Evolutionary conservation across 2,797 vertebrate species (phyloP), one percentile per base, ranked within the genome.

Genomic region (Glossophaga mutica): DNA sequence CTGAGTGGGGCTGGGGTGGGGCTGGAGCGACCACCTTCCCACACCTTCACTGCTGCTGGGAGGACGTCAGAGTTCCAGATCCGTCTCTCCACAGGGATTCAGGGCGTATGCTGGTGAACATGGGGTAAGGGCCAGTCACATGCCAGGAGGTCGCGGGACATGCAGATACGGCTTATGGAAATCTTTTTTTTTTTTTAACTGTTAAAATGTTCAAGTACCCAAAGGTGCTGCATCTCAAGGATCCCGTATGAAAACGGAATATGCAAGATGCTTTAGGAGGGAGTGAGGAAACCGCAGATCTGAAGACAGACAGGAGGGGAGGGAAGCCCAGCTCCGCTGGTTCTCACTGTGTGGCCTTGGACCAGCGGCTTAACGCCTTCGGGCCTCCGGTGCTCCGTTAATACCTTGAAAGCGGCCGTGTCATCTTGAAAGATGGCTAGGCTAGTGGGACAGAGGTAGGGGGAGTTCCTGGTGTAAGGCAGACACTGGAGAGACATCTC

Each of bases 201-300:
- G 44, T 70, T 94, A 92, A 71, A 84, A 70, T 59, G 76, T 90
- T 87, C 87, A 91, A 57, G 65, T 91, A 59, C 81, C 37, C 68
- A 76, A 86, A 87, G 89, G 87, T 83, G 68, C 65, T 70, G 44
- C 24, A 48, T 93, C n/a, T 84, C 65, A 89, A 83, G 68, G 50
- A 79, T 91, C 52, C 83, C 52, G 52, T 29, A 59, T 42, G 57
- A 96, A 90, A 87, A 89, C 55, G 44, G 68, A 82, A 76, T 39
- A 3, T 55, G 34, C 67, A 94, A 91, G 52, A 90, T 90, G 87
- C 42, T 84, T 93, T 68, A 59, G 22, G 32, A 37, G 9, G 7
- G 59, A 78, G 32, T 0, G 18, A 90, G 78, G 73, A 67, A 90
- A 93, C 8, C 89, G 84, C 83, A 93, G 73, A 86, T 62, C n/a